Percentiles rank a stretch among this genome's conserved stretches.
phyloP scores from a whole-genome alignment of 2,888 invertebrate genomes.

The Bruchidius siliquastri region DNA sequence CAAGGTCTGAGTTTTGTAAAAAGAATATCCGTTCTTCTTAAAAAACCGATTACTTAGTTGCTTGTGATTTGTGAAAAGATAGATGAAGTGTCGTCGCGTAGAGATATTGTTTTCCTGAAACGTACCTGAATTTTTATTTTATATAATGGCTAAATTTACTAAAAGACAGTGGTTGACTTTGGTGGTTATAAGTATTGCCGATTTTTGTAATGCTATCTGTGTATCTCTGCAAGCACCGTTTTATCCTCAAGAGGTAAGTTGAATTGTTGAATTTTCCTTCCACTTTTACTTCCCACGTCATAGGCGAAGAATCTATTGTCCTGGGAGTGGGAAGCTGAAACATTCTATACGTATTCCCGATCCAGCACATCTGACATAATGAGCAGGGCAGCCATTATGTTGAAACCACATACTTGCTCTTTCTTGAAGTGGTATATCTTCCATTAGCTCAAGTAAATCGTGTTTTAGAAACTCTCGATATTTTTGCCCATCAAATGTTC shows the following conservation, averaged over 20 bases:
- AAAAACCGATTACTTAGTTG: neutral
- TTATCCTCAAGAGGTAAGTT: slow-evolving; percentile 76
- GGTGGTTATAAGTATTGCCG: slow-evolving; percentile 72
- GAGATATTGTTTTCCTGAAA: neutral
- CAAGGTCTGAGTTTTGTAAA: slow-evolving; percentile 12
- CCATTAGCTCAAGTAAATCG: too few relatives aligned
- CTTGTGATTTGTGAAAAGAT: neutral
- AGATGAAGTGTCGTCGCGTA: neutral
- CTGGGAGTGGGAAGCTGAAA: too few relatives aligned
- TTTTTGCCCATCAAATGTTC: too few relatives aligned
- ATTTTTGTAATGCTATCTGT: slow-evolving; percentile 80
- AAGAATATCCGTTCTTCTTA: slow-evolving; percentile 1
- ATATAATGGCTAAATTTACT: slow-evolving; percentile 60
- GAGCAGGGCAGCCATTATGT: too few relatives aligned
- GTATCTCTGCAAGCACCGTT: slow-evolving; percentile 83
- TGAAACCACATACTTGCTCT: too few relatives aligned
- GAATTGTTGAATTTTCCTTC: slow-evolving; percentile 1
- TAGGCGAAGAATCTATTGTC: too few relatives aligned
- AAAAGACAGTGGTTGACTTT: slow-evolving; percentile 74
- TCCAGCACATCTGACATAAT: too few relatives aligned
- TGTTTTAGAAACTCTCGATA: too few relatives aligned
- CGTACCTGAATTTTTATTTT: neutral
- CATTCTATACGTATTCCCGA: too few relatives aligned
- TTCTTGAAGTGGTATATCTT: too few relatives aligned
- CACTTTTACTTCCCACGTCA: neutral